Conservation (phyloP, 2,888 invertebrate genomes). For the Allacma fusca region DNA sequence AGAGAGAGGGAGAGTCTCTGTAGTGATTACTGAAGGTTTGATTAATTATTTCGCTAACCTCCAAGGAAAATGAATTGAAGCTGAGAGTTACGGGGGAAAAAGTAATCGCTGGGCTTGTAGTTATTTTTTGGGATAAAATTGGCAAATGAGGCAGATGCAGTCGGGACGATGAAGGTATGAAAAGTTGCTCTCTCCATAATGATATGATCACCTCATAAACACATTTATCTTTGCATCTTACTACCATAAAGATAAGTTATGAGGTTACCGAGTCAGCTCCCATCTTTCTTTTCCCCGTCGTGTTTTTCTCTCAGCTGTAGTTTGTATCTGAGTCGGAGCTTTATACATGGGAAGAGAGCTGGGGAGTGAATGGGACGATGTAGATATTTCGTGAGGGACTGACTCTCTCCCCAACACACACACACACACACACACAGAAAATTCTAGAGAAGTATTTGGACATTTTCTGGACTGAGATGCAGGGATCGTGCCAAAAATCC, state of each 20-base stretch:
- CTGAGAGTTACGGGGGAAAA: background rate
- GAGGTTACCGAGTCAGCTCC: background rate
- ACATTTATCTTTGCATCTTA: slow-evolving; percentile 15
- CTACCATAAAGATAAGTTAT: slow-evolving; percentile 16
- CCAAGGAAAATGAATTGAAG: no score
- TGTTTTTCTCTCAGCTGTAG: background rate
- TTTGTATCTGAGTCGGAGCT: background rate
- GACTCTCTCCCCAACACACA: no score
- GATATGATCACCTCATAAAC: slow-evolving; percentile 19
- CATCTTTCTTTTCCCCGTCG: background rate
- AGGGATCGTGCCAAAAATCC: slow-evolving; percentile 2
- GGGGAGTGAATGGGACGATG: no score
- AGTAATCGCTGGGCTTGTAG: background rate
- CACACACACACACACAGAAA: no score
- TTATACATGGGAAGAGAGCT: no score
- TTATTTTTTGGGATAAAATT: background rate
- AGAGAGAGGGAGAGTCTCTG: no score
- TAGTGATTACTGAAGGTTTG: no score
- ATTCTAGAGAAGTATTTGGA: background rate
- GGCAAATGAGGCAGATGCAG: background rate
- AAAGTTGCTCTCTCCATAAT: background rate
- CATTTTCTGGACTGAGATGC: background rate
- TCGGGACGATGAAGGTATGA: background rate
- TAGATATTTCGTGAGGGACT: no score
- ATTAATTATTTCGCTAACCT: no score